Evolutionary conservation across 2,113 vertebrate genomes (phyloP).

Genomic region (Boleophthalmus pectinirostris): DNA sequence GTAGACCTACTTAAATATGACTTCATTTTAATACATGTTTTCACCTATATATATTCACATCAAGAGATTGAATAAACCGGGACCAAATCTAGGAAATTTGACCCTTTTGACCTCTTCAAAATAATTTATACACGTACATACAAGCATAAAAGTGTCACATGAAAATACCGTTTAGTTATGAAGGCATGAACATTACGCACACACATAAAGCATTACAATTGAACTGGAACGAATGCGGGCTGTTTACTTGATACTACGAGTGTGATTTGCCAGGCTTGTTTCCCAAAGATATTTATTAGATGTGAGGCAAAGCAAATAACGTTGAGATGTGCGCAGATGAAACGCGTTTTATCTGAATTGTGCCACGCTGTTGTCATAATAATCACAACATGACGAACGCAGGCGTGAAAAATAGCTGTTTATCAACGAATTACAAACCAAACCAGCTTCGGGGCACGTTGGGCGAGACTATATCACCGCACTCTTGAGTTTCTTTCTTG

Average conservation of each 20-base stretch:
- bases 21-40: too few relatives aligned
- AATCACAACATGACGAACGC: conserved; percentile 46
- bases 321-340: conserved; percentile 54
- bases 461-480: conserved; percentile 53
- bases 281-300: conserved; percentile 61
- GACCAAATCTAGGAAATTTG: not conserved
- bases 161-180: too few relatives aligned
- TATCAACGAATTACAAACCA: conserved; percentile 73
- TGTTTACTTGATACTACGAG: conserved; percentile 57
- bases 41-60: too few relatives aligned
- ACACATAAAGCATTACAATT: conserved; percentile 30
- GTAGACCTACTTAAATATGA: too few relatives aligned
- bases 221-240: conserved; percentile 44
- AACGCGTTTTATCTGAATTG: conserved; percentile 62
- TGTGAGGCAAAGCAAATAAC: conserved; percentile 36
- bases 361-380: conserved; percentile 55
- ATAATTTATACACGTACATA: not conserved
- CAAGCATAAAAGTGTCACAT: not conserved
- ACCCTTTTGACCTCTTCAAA: not conserved
- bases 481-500: conserved; percentile 43
- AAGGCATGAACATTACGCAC: conserved; percentile 18
- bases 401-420: conserved; percentile 68
- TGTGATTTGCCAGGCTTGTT: conserved; percentile 41
- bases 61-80: too few relatives aligned
- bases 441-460: conserved; percentile 61